Conservation (phyloP, 2,888 invertebrate species). For the Pasiphila rectangulata region DNA sequence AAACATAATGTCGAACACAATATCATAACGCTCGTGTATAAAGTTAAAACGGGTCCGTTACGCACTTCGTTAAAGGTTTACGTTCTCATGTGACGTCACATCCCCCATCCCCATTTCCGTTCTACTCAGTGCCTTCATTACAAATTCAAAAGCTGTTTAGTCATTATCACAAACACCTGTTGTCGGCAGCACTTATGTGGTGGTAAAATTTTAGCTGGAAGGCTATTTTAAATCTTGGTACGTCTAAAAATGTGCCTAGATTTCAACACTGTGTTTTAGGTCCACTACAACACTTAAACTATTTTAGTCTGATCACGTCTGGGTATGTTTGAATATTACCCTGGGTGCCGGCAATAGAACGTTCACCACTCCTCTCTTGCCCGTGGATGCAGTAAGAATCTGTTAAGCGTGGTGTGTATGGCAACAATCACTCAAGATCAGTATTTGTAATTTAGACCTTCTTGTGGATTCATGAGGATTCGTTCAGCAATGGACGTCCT, state of each 20-base stretch:
- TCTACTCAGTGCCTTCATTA: slow-evolving; percentile 63
- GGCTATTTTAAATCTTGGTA: background rate
- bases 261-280: no score
- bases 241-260: background rate
- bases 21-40: slow-evolving; percentile 29
- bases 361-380: no score
- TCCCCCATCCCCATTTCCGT: slow-evolving; percentile 38
- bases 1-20: slow-evolving; percentile 32
- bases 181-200: slow-evolving; percentile 51
- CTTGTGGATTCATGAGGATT: no score
- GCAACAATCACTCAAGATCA: no score
- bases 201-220: background rate
- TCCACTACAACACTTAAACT: no score
- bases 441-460: no score
- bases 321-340: no score
- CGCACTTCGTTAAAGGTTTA: slow-evolving; percentile 33
- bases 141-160: slow-evolving; percentile 74
- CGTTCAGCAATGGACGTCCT: no score
- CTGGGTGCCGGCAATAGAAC: no score
- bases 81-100: slow-evolving; percentile 46
- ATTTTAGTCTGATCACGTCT: no score
- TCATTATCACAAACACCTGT: slow-evolving; percentile 76
- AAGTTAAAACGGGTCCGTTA: slow-evolving; percentile 34
- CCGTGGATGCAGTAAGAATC: no score
- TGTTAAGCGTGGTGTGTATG: no score